Evolutionary conservation across 2,113 vertebrate genomes (phyloP), one percentile per base, ranked within the genome.

Genomic region (Zapornia atra): DNA sequence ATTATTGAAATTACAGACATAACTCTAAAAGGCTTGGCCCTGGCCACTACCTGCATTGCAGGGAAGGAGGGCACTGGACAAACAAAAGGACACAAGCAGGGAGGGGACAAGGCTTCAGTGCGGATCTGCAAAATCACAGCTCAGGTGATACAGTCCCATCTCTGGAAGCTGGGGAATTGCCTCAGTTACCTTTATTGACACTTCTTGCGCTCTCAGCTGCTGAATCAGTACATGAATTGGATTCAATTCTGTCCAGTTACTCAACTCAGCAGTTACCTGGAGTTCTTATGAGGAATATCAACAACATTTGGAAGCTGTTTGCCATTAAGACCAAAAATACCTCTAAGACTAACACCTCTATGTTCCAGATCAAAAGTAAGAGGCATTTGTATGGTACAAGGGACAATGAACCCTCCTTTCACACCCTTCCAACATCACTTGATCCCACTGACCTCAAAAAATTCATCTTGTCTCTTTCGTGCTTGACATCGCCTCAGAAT

Each of bases 81-180:
- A 54, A 53, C 54, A n/a, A 5, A n/a, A 21, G 24, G 26, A 28
- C 4, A 1, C 19, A 69, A 17, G 40, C 0, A 4, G 9, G 24
- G 10, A 87, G 63, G 73, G 54, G n/a, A 24, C 10, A 5, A 15
- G 17, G 16, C 11, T 78, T 63, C 46, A 31, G 26, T 33, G 25
- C 8, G 54, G 70, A 38, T 61, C 57, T 40, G 51, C 66, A 40
- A 31, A 69, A 56, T 19, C 85, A 50, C 44, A 46, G 17, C 26
- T 79, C n/a, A 16, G 38, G 50, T 44, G 36, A 42, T 6, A 5
- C 14, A 36, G 38, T 25, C 51, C 54, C 1, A 0, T 10, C 72
- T 51, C 33, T 28, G 33, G 15, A 33, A 80, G 59, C 15, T 48
- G 69, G 38, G 34, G 76, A 48, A 44, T 56, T 59, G n/a, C 15